phyloP scores from a whole-genome alignment of 2,113 vertebrate genomes.

The Thinocorus orbignyianus region DNA sequence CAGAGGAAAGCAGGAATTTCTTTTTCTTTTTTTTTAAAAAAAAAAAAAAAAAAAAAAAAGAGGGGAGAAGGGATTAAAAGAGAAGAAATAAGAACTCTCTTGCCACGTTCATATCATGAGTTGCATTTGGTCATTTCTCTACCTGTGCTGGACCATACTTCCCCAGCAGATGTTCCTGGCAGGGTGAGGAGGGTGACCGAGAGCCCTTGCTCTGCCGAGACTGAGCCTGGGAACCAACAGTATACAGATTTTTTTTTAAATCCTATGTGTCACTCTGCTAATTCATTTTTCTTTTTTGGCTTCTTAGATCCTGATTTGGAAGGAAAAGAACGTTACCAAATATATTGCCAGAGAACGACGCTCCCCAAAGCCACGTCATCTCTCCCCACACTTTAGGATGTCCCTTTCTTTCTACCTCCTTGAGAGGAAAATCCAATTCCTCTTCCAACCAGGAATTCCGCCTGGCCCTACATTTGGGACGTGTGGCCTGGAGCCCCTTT shows the following conservation, averaged over 20 bases:
- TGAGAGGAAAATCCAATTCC: background rate
- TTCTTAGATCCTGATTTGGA: slow-evolving; percentile 21
- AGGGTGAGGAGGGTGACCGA: background rate
- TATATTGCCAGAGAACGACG: background rate
- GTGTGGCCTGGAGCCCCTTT: background rate
- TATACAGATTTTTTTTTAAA: background rate
- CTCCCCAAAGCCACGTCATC: background rate
- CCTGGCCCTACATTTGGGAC: rapidly evolving
- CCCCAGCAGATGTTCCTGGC: background rate
- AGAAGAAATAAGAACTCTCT: background rate
- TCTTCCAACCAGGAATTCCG: background rate
- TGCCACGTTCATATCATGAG: background rate
- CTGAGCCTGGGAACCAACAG: background rate
- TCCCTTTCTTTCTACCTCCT: background rate
- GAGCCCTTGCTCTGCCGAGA: background rate
- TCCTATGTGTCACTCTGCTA: background rate
- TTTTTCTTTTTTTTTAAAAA: no score
- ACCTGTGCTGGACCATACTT: background rate
- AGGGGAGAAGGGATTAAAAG: background rate
- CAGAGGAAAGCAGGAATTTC: background rate
- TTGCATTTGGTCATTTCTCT: background rate
- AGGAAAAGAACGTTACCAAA: slow-evolving; percentile 28
- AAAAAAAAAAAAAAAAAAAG: background rate
- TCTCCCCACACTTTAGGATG: background rate
- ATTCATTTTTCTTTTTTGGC: background rate